phyloP scores from a whole-genome alignment of 1,140 invertebrate genomes.

The Ptiloglossa arizonensis region DNA sequence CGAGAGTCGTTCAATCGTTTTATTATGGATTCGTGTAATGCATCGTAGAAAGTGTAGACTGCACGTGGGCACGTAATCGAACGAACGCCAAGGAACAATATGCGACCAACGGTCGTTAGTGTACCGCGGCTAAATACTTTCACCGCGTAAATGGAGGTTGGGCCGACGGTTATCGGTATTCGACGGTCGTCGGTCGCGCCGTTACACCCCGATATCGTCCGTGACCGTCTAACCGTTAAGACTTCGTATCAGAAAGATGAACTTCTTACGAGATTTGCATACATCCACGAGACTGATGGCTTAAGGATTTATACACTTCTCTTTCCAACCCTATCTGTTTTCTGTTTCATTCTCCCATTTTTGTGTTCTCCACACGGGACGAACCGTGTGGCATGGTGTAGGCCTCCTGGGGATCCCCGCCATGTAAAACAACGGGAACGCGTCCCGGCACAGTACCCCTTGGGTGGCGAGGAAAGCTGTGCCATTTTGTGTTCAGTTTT shows the following conservation, averaged over 20 bases:
- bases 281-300: slow-evolving; percentile 50
- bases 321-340: slow-evolving; percentile 27
- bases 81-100: slow-evolving; percentile 25
- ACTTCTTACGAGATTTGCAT: slow-evolving; percentile 68
- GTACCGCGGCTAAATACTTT: slow-evolving; percentile 24
- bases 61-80: slow-evolving; percentile 37
- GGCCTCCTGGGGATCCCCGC: slow-evolving; percentile 82
- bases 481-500: slow-evolving; percentile 51
- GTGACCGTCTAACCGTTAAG: slow-evolving; percentile 8
- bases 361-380: slow-evolving; percentile 57
- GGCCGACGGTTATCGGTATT: slow-evolving; percentile 13
- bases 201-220: slow-evolving; percentile 38
- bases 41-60: slow-evolving; percentile 26
- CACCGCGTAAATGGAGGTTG: slow-evolving; percentile 5
- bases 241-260: slow-evolving; percentile 58
- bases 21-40: background rate
- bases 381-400: slow-evolving; percentile 80
- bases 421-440: slow-evolving; percentile 83
- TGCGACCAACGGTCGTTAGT: slow-evolving; percentile 11
- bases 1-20: background rate
- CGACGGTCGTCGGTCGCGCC: background rate
- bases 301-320: slow-evolving; percentile 49
- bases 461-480: slow-evolving; percentile 82
- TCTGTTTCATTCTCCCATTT: background rate
- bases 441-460: slow-evolving; percentile 80